phyloP scores from a whole-genome alignment of 1,140 invertebrate genomes.

The Nixonia krombeini region DNA sequence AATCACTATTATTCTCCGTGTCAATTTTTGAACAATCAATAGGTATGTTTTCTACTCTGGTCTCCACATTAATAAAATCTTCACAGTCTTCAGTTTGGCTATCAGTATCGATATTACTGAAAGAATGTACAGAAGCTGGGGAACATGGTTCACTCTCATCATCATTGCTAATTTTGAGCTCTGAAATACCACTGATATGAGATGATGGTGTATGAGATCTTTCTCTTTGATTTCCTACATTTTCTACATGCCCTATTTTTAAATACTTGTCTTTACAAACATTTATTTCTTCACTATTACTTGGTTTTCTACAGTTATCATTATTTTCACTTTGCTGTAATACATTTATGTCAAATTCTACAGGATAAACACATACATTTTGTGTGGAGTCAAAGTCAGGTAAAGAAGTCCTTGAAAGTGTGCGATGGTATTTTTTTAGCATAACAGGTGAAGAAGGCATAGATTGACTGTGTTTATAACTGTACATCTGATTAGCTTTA shows the following conservation, averaged over 20 bases:
- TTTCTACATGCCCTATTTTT: conserved; percentile 36
- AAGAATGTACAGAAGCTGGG: conserved; percentile 55
- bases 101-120: conserved; percentile 46
- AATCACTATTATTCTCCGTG: conserved; percentile 7
- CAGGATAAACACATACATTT: conserved; percentile 57
- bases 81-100: conserved; percentile 23
- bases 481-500: conserved; percentile 50
- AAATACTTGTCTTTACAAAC: conserved; percentile 36
- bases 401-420: conserved; percentile 48
- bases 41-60: conserved; percentile 24
- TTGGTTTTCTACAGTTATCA: conserved; percentile 67
- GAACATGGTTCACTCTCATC: conserved; percentile 52
- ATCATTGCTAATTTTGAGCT: conserved; percentile 51
- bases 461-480: conserved; percentile 61
- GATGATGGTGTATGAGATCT: conserved; percentile 58
- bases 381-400: conserved; percentile 60
- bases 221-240: conserved; percentile 30
- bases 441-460: conserved; percentile 58
- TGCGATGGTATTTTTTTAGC: conserved; percentile 47
- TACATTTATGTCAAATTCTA: conserved; percentile 53
- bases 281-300: conserved; percentile 62
- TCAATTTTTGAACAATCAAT: conserved; percentile 33
- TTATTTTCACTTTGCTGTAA: conserved; percentile 62
- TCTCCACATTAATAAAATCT: conserved; percentile 8
- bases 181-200: conserved; percentile 52